These are phyloP conservation scores for Taxidea taxus DNA, from an alignment of 2,113 vertebrate species.

Conservation along the genomic window DNA sequence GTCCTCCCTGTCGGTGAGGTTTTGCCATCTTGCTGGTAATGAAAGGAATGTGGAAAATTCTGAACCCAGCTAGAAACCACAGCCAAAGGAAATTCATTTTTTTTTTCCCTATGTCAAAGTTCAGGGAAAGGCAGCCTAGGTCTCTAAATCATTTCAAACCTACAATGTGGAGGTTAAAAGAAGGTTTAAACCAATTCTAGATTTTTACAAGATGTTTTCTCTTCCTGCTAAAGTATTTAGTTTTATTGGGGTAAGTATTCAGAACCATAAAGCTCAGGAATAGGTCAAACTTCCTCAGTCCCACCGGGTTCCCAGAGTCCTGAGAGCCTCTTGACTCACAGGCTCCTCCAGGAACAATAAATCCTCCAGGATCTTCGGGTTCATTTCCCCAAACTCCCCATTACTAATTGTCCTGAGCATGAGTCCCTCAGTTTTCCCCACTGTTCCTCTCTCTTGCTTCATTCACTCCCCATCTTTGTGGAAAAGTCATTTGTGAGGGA, in stretches of 20 bases:
- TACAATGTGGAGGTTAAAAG: background rate
- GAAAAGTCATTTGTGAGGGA: background rate
- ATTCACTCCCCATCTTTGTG: background rate
- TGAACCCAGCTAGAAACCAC: background rate
- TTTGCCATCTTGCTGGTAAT: background rate
- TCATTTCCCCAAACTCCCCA: background rate
- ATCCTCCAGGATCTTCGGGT: background rate
- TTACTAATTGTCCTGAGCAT: background rate
- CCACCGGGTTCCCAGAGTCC: background rate
- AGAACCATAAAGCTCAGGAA: background rate
- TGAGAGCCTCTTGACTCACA: background rate
- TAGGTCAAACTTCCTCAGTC: background rate
- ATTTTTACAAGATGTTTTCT: slow-evolving; percentile 12
- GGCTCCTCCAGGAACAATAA: slow-evolving; percentile 8
- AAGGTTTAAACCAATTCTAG: background rate
- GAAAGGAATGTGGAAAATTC: slow-evolving; percentile 17
- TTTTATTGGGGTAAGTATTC: slow-evolving; percentile 41
- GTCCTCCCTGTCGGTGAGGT: background rate
- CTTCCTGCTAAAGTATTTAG: slow-evolving; percentile 34
- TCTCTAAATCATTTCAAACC: slow-evolving; percentile 15
- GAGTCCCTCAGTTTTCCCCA: background rate
- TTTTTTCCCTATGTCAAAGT: background rate
- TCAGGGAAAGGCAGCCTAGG: slow-evolving; percentile 9
- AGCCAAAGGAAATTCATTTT: background rate
- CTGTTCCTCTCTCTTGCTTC: background rate